These are phyloP conservation scores for Chroicocephalus ridibundus DNA, from an alignment of 2,113 vertebrate species.

Conservation along the genomic window DNA sequence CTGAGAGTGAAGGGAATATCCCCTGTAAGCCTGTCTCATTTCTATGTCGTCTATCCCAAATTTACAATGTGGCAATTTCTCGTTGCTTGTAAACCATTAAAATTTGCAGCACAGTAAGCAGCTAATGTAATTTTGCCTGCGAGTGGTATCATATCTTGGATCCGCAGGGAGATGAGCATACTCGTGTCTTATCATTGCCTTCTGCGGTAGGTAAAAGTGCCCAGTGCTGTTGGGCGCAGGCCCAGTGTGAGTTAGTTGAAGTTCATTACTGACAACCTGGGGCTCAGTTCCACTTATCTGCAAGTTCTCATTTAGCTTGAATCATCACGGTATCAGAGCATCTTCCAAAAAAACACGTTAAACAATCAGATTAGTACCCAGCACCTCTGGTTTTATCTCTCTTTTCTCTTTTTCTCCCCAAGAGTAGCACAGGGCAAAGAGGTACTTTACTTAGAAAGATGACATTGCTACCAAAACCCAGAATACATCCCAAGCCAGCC, in stretches of 20 bases:
- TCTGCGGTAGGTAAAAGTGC: constrained; percentile 38
- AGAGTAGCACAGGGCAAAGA: neutral
- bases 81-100: constrained; percentile 41
- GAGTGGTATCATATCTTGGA: constrained; percentile 52
- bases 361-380: constrained; percentile 38
- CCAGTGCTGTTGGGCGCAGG: constrained; percentile 4
- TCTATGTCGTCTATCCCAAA: neutral
- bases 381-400: constrained; percentile 36
- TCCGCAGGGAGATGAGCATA: neutral
- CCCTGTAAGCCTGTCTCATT: neutral
- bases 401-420: neutral
- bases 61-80: constrained; percentile 32
- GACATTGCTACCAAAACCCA: neutral
- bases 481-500: neutral
- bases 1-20: neutral
- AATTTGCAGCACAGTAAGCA: constrained; percentile 46
- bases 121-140: constrained; percentile 58
- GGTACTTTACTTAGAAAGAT: neutral
- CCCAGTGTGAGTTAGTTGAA: constrained; percentile 53
- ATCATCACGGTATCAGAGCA: constrained; percentile 12
- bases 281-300: constrained; percentile 54
- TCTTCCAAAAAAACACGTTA: constrained; percentile 7
- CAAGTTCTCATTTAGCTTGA: constrained; percentile 44
- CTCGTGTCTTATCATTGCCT: constrained; percentile 2
- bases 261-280: constrained; percentile 56